Percentiles rank a stretch among this genome's conserved stretches.
Conservation (phyloP, 2,797 vertebrate species). For the Falco columbarius region DNA sequence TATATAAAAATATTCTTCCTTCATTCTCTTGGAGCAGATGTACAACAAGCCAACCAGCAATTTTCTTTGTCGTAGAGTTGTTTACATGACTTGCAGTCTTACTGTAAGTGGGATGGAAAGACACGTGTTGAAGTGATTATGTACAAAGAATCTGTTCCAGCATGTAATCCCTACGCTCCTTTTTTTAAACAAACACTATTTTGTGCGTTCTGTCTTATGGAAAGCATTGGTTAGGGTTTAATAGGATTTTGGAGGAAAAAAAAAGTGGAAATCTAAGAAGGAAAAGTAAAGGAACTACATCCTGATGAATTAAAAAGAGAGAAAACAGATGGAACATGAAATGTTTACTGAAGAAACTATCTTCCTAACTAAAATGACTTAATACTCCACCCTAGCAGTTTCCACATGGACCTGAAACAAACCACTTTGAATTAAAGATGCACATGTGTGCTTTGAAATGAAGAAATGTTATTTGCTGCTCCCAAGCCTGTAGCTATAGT, state of each 20-base stretch:
- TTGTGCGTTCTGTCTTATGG: not conserved
- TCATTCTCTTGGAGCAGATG: not conserved
- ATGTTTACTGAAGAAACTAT: not conserved
- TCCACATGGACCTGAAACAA: not conserved
- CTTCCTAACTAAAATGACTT: not conserved
- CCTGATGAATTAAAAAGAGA: not conserved
- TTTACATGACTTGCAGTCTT: constrained; percentile 22
- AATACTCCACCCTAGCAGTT: not conserved
- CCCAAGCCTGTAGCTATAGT: not conserved
- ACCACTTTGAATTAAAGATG: not conserved
- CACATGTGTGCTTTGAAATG: not conserved
- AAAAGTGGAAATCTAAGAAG: constrained; percentile 1
- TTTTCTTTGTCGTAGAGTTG: not conserved
- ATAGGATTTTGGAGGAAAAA: not conserved
- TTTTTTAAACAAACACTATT: constrained; percentile 18
- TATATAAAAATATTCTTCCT: not conserved
- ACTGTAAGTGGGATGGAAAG: not conserved
- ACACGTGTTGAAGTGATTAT: constrained; percentile 34
- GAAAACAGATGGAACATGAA: not conserved
- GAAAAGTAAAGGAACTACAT: not conserved
- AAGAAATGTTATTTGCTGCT: not conserved
- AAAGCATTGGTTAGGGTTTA: constrained; percentile 4
- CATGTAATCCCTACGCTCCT: not conserved
- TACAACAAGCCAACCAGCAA: not conserved
- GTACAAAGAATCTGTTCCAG: constrained; percentile 9